These are phyloP conservation scores for Cydia strobilella DNA, from an alignment of 1,140 invertebrate genomes.

Conservation along the genomic window DNA sequence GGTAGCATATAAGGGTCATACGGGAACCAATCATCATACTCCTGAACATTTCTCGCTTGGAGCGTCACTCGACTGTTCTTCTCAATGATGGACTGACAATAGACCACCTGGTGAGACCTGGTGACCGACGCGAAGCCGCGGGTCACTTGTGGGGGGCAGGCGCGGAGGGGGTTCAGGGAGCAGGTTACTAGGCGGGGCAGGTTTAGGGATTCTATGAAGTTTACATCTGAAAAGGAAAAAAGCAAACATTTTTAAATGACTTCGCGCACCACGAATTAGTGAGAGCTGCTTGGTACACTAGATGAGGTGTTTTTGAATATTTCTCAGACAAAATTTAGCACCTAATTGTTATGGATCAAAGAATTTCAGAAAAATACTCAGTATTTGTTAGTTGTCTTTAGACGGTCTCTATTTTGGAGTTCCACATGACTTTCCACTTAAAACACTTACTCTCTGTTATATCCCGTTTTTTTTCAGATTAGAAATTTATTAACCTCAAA, in stretches of 20 bases:
- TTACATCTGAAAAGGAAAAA: conserved; percentile 83
- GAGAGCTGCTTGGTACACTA: too few species aligned
- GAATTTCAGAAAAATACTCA: too few species aligned
- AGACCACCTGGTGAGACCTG: conserved; percentile 93
- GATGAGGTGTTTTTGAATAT: too few species aligned
- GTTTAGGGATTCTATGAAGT: conserved; percentile 90
- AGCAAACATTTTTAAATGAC: neutral
- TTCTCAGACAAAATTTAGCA: too few species aligned
- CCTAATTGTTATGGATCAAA: too few species aligned
- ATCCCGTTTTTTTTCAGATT: too few species aligned
- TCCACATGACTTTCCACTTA: too few species aligned
- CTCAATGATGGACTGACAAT: conserved; percentile 95
- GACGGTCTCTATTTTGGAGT: neutral
- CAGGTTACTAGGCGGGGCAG: conserved; percentile 91
- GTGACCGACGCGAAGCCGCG: conserved; percentile 92
- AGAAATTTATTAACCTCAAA: too few species aligned
- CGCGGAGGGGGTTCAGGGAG: conserved; percentile 91
- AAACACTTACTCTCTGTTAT: conserved; percentile 85
- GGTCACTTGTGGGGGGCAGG: conserved; percentile 88
- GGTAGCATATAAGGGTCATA: conserved; percentile 75
- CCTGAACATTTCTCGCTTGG: conserved; percentile 39
- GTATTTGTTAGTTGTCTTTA: too few species aligned
- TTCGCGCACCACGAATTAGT: too few species aligned
- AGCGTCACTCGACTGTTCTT: conserved; percentile 87
- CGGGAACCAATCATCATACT: conserved; percentile 76